Evolutionary conservation across 1,140 invertebrate genomes (phyloP).

Genomic region (Bradysia coprophila): DNA sequence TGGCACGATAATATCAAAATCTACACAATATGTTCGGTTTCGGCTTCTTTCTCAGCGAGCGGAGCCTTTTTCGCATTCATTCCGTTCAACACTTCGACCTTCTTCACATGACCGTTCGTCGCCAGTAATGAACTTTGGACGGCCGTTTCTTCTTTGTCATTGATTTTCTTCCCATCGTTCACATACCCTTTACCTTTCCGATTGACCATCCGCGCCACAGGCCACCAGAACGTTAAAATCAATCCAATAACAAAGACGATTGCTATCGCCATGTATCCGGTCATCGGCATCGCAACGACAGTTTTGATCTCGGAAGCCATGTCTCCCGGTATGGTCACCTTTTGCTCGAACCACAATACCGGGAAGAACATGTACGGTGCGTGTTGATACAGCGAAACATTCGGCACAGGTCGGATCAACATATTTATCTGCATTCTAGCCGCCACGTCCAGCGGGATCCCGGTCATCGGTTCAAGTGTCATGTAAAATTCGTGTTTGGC

Average conservation of each 20-base stretch:
- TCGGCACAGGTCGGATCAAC: constrained; percentile 39
- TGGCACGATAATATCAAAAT: no score
- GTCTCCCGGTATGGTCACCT: constrained; percentile 34
- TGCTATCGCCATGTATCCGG: constrained; percentile 17
- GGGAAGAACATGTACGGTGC: constrained; percentile 52
- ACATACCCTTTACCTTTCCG: not conserved
- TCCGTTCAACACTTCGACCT: not conserved
- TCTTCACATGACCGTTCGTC: not conserved
- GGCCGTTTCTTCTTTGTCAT: not conserved
- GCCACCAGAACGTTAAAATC: constrained; percentile 15
- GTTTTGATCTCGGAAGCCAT: constrained; percentile 23
- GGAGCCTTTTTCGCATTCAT: not conserved
- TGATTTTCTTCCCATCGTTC: not conserved
- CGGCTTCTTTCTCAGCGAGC: not conserved
- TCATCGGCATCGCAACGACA: constrained; percentile 10
- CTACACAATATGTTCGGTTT: no score
- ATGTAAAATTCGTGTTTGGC: constrained; percentile 50
- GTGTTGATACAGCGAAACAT: constrained; percentile 37
- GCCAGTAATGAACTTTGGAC: not conserved
- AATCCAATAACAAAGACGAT: constrained; percentile 15
- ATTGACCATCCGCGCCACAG: constrained; percentile 1
- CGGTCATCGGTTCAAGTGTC: constrained; percentile 46
- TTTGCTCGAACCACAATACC: constrained; percentile 58
- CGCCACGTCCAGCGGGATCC: constrained; percentile 35
- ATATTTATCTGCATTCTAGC: constrained; percentile 62